Conservation (phyloP, 2,113 vertebrate species). For the Ploceus nigricollis region DNA sequence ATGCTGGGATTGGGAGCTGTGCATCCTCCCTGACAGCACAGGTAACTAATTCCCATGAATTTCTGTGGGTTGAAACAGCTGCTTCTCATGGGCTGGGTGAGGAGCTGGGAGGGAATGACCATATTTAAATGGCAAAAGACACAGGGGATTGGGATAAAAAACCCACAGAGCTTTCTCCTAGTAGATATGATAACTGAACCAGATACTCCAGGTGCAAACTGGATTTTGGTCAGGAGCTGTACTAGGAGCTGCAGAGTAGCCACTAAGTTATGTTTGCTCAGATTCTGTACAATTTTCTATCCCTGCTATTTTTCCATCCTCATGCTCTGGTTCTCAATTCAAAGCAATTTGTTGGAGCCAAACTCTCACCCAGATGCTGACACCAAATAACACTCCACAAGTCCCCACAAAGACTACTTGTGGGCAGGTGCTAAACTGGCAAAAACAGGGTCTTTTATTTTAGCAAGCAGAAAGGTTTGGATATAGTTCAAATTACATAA, state of each 20-base stretch:
- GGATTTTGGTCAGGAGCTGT: not conserved
- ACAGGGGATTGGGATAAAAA: not conserved
- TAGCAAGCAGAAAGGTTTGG: not conserved
- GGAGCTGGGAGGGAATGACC: rapidly evolving
- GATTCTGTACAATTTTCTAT: not conserved
- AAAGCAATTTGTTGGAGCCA: not conserved
- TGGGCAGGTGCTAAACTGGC: not conserved
- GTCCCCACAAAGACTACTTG: not conserved
- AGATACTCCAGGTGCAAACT: not conserved
- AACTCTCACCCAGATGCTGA: not conserved
- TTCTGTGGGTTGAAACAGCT: not conserved
- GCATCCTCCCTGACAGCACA: not conserved
- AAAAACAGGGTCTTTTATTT: not conserved
- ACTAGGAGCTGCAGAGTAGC: not conserved
- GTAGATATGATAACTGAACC: not conserved
- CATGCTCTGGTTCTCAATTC: not conserved
- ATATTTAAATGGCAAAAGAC: not conserved
- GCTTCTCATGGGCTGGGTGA: not conserved
- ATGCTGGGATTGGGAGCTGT: not conserved
- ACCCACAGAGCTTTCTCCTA: not conserved
- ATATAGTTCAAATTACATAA: not conserved
- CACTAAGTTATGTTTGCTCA: not conserved
- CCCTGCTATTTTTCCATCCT: not conserved
- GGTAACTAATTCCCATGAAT: not conserved
- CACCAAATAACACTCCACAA: not conserved